A percentile compares a stretch with the other conserved stretches of the same genome.
Evolutionary conservation across 2,888 invertebrate genomes (phyloP).

Genomic region (Hypomecis atomaria): DNA sequence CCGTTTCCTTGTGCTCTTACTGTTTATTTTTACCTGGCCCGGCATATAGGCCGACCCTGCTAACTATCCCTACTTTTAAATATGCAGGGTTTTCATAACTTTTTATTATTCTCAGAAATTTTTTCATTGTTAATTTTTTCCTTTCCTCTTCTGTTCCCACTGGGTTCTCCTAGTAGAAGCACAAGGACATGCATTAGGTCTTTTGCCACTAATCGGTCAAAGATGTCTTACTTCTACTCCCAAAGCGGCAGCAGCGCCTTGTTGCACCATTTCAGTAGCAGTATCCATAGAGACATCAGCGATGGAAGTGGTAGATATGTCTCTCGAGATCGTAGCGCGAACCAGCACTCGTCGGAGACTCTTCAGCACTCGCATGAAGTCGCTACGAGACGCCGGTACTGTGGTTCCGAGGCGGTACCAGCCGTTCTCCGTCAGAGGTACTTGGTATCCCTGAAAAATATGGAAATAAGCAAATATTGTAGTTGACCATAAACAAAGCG

Average conservation of each 20-base stretch:
- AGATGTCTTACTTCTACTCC: constrained; percentile 88
- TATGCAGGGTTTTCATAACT: too few species aligned
- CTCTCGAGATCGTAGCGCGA: constrained; percentile 87
- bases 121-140: too few species aligned
- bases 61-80: too few species aligned
- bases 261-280: constrained; percentile 86
- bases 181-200: too few species aligned
- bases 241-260: constrained; percentile 86
- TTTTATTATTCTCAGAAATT: too few species aligned
- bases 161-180: too few species aligned
- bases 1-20: too few species aligned
- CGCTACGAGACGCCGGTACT: constrained; percentile 86
- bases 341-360: constrained; percentile 93
- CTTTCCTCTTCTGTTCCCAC: too few species aligned
- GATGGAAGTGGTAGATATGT: constrained; percentile 87
- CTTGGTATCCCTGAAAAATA: constrained; percentile 83
- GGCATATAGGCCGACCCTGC: too few species aligned
- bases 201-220: too few species aligned
- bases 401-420: constrained; percentile 82
- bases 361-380: constrained; percentile 93
- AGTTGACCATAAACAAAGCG: too few species aligned
- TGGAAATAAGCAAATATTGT: not conserved
- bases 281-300: constrained; percentile 95
- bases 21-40: too few species aligned
- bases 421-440: constrained; percentile 86